These are phyloP conservation scores for Temnothorax ravouxi DNA, from an alignment of 2,888 invertebrate genomes.

Conservation along the genomic window DNA sequence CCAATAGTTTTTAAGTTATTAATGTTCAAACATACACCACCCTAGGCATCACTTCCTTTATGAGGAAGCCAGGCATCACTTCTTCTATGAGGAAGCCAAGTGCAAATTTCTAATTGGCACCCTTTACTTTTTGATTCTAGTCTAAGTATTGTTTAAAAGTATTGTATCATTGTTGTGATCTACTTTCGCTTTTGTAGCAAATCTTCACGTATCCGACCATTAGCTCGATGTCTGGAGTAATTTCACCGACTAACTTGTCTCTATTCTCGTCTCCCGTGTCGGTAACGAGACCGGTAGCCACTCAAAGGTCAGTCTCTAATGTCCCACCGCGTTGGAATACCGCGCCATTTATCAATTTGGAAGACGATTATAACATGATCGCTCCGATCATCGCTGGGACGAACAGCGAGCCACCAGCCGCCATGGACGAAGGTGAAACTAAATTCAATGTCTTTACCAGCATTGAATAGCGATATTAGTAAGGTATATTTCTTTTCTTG, in stretches of 20 bases:
- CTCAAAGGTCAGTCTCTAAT: conserved; percentile 88
- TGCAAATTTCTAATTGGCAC: too few relatives aligned
- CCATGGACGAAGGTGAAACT: conserved; percentile 84
- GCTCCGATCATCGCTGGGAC: conserved; percentile 90
- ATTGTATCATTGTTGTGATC: not conserved
- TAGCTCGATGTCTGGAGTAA: conserved; percentile 95
- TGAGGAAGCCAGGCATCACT: too few relatives aligned
- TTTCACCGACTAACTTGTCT: conserved; percentile 95
- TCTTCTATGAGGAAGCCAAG: too few relatives aligned
- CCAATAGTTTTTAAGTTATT: too few relatives aligned
- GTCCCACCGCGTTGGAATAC: conserved; percentile 93
- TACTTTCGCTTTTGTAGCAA: conserved; percentile 88
- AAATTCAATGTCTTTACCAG: not conserved
- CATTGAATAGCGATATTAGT: not conserved
- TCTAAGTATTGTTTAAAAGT: not conserved
- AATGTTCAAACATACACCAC: too few relatives aligned
- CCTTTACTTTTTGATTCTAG: too few relatives aligned
- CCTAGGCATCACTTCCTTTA: too few relatives aligned
- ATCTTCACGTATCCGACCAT: conserved; percentile 96
- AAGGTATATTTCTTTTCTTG: not conserved
- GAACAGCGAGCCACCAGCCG: conserved; percentile 83
- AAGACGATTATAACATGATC: conserved; percentile 98
- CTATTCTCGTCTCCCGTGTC: conserved; percentile 91
- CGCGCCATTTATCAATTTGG: conserved; percentile 94
- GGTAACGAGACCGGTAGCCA: conserved; percentile 91